Percentiles rank a stretch among this genome's conserved stretches.
phyloP scores from a whole-genome alignment of 2,797 vertebrate species.

The Tarsius wallacei region DNA sequence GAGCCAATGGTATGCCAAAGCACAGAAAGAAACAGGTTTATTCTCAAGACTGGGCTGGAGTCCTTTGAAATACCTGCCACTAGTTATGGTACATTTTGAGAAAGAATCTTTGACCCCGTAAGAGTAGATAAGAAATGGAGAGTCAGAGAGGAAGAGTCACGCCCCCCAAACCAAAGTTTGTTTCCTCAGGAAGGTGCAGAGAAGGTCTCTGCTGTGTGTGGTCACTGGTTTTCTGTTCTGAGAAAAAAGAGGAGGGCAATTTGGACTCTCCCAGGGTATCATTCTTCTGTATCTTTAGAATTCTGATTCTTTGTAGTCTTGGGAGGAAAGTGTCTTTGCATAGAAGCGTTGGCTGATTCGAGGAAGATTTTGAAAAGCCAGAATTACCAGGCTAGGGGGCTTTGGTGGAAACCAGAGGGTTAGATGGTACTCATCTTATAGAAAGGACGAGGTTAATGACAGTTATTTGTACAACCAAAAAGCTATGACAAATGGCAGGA shows the following conservation, averaged over 20 bases:
- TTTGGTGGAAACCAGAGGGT: not conserved
- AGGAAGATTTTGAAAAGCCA: not conserved
- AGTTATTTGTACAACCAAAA: constrained; percentile 23
- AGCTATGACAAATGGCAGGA: not conserved
- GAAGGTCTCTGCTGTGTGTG: not conserved
- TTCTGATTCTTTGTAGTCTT: not conserved
- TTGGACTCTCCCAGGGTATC: not conserved
- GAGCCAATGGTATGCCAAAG: not conserved
- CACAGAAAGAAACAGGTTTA: not conserved
- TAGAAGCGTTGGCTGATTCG: not conserved
- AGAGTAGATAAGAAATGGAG: not conserved
- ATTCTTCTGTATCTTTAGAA: not conserved
- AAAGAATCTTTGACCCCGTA: constrained; percentile 31
- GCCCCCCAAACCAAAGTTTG: not conserved
- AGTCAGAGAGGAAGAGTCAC: not conserved
- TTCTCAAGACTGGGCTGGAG: not conserved
- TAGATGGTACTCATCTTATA: not conserved
- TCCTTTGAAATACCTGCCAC: constrained; percentile 9
- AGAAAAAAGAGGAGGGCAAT: not conserved
- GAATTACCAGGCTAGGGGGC: not conserved
- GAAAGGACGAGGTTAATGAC: not conserved
- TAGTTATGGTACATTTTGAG: constrained; percentile 62
- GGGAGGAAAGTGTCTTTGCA: constrained; percentile 13
- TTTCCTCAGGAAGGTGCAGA: not conserved
- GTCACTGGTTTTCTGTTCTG: constrained; percentile 7